A percentile compares a stretch with the other conserved stretches of the same genome.
phyloP scores from a whole-genome alignment of 2,888 invertebrate species.

The Eupithecia subfuscata region DNA sequence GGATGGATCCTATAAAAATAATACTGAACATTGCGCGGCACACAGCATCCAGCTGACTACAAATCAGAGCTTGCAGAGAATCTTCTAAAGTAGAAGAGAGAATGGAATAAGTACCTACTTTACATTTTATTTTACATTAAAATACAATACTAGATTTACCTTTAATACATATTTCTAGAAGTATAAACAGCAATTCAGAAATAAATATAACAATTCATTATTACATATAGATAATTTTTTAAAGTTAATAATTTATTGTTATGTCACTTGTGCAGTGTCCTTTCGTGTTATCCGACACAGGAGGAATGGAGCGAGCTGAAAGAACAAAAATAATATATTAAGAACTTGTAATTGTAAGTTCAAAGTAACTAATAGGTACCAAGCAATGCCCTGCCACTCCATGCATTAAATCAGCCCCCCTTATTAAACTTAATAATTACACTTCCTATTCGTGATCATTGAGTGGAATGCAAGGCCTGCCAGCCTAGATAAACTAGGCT shows the following conservation, averaged over 20 bases:
- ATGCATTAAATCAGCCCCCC: too few relatives aligned
- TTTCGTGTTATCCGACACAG: background rate
- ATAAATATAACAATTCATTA: background rate
- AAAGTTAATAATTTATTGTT: background rate
- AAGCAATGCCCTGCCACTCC: too few relatives aligned
- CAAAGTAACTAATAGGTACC: too few relatives aligned
- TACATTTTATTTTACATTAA: background rate
- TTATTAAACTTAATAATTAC: too few relatives aligned
- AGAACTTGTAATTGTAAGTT: background rate
- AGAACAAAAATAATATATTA: background rate
- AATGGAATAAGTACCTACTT: background rate
- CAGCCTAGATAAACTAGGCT: too few relatives aligned
- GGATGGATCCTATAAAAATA: too few relatives aligned
- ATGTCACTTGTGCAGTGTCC: background rate
- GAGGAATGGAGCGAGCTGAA: background rate
- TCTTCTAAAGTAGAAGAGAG: background rate
- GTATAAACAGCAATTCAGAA: background rate
- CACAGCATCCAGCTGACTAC: background rate
- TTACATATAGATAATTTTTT: too few relatives aligned
- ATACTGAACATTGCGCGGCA: background rate
- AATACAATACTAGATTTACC: background rate
- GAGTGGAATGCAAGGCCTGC: too few relatives aligned
- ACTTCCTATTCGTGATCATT: too few relatives aligned
- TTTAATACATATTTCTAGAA: background rate
- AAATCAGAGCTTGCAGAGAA: background rate